Conservation (phyloP, 2,888 invertebrate genomes). For the Stenichneumon culpator region DNA sequence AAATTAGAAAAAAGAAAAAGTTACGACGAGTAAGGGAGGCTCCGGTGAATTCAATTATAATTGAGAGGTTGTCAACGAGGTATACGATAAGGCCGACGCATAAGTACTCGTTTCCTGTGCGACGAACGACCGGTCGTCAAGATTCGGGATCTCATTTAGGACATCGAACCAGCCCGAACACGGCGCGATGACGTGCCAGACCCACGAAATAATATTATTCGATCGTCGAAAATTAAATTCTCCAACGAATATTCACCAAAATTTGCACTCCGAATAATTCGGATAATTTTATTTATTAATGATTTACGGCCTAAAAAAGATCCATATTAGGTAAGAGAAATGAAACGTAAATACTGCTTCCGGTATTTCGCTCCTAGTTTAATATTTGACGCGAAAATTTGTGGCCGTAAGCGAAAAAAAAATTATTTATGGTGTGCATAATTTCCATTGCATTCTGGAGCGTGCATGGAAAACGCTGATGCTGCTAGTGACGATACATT, state of each 20-base stretch:
- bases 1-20: slow-evolving; percentile 37
- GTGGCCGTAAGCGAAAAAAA: no score
- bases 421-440: no score
- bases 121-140: slow-evolving; percentile 54
- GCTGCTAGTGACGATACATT: not conserved
- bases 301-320: no score
- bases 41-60: slow-evolving; percentile 79
- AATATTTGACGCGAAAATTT: no score
- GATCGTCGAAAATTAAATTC: not conserved
- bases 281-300: no score
- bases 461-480: not conserved
- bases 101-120: slow-evolving; percentile 60
- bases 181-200: slow-evolving; percentile 46
- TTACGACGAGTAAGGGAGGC: slow-evolving; percentile 46
- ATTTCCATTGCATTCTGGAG: no score
- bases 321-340: no score
- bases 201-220: slow-evolving; percentile 35
- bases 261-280: no score
- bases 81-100: slow-evolving; percentile 76
- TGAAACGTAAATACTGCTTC: no score
- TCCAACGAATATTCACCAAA: not conserved
- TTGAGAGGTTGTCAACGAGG: slow-evolving; percentile 80
- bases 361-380: no score
- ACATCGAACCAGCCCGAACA: slow-evolving; percentile 52
- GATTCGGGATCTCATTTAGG: slow-evolving; percentile 46